Base-by-base conservation (phyloP, 1,140 invertebrate species). In the Aradophagus sp. region DNA sequence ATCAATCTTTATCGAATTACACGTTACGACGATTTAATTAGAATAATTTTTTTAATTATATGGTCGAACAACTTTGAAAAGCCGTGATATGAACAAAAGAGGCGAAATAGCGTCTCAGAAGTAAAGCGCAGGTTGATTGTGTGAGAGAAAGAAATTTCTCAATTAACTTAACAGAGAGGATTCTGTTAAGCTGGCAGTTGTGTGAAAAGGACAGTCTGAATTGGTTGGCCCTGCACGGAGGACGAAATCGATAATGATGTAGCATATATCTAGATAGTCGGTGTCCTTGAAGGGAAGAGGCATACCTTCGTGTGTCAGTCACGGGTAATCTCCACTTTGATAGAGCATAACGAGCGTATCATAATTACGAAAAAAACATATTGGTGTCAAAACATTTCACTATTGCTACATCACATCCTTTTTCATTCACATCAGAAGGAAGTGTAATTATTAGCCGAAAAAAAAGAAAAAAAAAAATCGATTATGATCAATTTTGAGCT, bases 281-380 rank as follows among this genome's bases (percentile, higher is more conserved):
- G 74, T 75, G 75, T 79, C 80, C 80, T 82, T 79, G 77, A 74
- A 80, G 65, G 35, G 41, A 53, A 65, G 68, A 78, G 56, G 76
- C 70, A 62, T 80, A 75, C 73, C 74, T 78, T 71, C 80, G 79
- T 80, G 77, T 83, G 76, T 84, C 74, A 80, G 82, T 85, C 81
- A 84, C 80, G 83, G 76, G 63, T 77, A 73, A 84, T 82, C 77
- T 75, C 75, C 76, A 79, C 78, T 80, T 75, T 62, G 50, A 53
- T 52, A 47, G 66, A 47, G 75, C n/a, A n/a, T 80, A 84, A 84
- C 77, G 73, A 85, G 77, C 80, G 81, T 61, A 78, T 79, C 81
- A 77, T 81, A 81, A 78, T 79, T 74, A 73, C 82, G 55, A 81
- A 78, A 76, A 78, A 77, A 77, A 74, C 72, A 80, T 80, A 81